Percentiles rank a stretch among this genome's conserved stretches.
phyloP scores from a whole-genome alignment of 2,888 invertebrate genomes.

The Eupithecia dodoneata region DNA sequence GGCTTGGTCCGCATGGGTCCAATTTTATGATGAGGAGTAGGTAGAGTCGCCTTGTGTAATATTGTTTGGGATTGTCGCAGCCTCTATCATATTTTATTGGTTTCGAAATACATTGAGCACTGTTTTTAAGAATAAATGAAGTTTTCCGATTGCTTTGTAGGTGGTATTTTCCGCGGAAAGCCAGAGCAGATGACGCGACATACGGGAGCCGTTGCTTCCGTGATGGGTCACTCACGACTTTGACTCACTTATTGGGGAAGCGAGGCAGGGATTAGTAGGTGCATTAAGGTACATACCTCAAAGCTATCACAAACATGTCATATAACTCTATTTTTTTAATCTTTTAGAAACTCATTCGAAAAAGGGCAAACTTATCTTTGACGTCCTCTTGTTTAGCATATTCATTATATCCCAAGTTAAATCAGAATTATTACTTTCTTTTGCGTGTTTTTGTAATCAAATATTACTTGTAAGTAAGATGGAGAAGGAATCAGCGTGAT shows the following conservation, averaged over 20 bases:
- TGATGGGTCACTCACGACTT: neutral
- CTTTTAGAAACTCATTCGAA: neutral
- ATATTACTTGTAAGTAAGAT: neutral
- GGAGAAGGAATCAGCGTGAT: slow-evolving; percentile 5
- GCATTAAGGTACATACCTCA: neutral
- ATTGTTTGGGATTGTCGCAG: neutral
- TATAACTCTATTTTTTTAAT: neutral
- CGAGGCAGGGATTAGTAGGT: neutral
- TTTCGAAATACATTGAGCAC: neutral
- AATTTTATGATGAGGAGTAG: slow-evolving; percentile 71
- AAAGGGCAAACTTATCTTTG: neutral
- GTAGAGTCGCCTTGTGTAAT: slow-evolving; percentile 22
- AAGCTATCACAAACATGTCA: too few relatives aligned
- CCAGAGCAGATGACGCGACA: neutral
- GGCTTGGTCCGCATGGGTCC: slow-evolving; percentile 64
- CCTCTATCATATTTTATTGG: neutral
- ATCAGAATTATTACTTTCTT: neutral
- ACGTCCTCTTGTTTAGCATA: neutral
- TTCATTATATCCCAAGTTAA: neutral
- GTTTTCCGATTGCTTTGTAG: neutral
- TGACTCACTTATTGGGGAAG: too few relatives aligned
- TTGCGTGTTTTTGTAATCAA: neutral
- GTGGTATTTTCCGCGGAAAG: neutral
- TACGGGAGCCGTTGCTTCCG: neutral
- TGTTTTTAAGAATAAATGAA: neutral